These are phyloP conservation scores for Microdon myrmicae DNA, from an alignment of 2,888 invertebrate genomes.

Conservation along the genomic window DNA sequence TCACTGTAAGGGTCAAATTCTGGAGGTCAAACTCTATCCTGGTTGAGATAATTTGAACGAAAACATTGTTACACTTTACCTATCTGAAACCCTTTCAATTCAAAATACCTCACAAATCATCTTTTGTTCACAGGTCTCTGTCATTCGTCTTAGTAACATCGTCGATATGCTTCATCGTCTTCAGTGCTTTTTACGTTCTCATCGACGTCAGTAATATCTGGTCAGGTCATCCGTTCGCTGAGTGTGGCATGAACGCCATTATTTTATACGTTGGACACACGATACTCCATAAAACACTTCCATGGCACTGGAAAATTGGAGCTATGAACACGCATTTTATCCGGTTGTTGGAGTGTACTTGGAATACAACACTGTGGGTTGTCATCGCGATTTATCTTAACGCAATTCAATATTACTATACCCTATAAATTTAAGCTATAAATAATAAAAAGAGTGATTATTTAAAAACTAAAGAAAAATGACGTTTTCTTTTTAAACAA, in stretches of 20 bases:
- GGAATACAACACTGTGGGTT: constrained; percentile 88
- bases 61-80: too few species aligned
- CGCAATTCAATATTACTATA: constrained; percentile 70
- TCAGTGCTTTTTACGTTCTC: constrained; percentile 79
- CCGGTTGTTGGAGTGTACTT: constrained; percentile 77
- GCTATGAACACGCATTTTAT: constrained; percentile 79
- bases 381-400: constrained; percentile 82
- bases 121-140: constrained; percentile 68
- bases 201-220: constrained; percentile 81
- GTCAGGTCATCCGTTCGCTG: constrained; percentile 89
- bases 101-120: too few species aligned
- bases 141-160: constrained; percentile 89
- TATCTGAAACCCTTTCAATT: too few species aligned
- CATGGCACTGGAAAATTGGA: constrained; percentile 81
- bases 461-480: not conserved
- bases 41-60: too few species aligned
- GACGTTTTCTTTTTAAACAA: constrained; percentile 7
- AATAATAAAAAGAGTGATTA: not conserved
- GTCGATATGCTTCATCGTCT: constrained; percentile 78
- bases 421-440: constrained; percentile 53
- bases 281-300: constrained; percentile 78
- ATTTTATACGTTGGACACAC: constrained; percentile 88
- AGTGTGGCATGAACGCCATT: constrained; percentile 93
- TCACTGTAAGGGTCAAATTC: too few species aligned
- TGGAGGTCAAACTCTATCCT: too few species aligned